Conservation (phyloP, 2,888 invertebrate genomes). For the Lamellibrachia columna region DNA sequence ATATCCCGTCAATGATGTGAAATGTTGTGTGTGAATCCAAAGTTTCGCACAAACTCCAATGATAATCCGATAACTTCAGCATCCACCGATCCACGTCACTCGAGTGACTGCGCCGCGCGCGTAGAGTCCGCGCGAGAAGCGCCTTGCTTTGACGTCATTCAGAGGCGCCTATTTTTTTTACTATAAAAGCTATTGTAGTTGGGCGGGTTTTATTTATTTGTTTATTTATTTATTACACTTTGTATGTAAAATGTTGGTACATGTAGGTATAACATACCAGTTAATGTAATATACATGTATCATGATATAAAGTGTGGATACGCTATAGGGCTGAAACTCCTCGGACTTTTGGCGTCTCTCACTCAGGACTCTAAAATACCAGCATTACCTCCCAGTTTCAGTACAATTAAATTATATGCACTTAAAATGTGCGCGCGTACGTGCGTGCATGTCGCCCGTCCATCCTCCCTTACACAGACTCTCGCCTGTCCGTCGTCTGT, state of each 20-base stretch:
- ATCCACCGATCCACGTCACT: not conserved
- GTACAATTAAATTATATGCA: no score
- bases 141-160: constrained; percentile 16
- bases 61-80: not conserved
- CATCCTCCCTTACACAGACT: no score
- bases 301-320: no score
- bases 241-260: not conserved
- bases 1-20: not conserved
- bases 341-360: no score
- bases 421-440: no score
- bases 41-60: not conserved
- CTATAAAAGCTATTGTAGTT: not conserved
- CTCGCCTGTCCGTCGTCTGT: no score
- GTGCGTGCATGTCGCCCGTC: no score
- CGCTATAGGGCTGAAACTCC: no score
- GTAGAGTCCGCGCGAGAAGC: not conserved
- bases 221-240: not conserved
- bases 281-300: no score
- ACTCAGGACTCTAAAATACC: no score
- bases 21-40: not conserved
- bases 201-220: not conserved
- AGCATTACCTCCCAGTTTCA: no score
- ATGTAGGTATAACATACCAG: no score
- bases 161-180: not conserved
- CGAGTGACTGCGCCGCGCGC: not conserved